Evolutionary conservation across 53 echinoderm and acorn worm genomes (phyloP).

Genomic region (Apostichopus leukothele): DNA sequence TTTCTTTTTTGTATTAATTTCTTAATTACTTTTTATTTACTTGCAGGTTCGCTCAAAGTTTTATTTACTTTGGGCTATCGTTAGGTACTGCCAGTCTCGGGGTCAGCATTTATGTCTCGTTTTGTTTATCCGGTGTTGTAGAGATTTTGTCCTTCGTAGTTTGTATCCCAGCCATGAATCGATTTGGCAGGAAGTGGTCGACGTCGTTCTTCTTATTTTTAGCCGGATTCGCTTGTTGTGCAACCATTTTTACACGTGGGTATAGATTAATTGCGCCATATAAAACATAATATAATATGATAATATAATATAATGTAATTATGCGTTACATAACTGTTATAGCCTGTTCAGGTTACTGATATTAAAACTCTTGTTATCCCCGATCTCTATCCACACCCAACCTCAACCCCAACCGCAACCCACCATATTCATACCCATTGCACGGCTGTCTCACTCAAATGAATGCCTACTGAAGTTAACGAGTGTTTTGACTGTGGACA

Average conservation of each 20-base stretch:
- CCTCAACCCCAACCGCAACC: too few relatives aligned
- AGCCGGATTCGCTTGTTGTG: slow-evolving; percentile 21
- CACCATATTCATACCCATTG: too few relatives aligned
- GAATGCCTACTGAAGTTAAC: too few relatives aligned
- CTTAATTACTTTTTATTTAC: not conserved
- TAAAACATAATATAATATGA: too few relatives aligned
- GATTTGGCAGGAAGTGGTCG: slow-evolving; percentile 23
- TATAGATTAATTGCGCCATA: not conserved
- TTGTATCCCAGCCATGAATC: slow-evolving; percentile 14
- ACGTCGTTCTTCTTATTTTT: not conserved
- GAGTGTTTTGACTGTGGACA: too few relatives aligned
- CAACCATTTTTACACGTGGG: slow-evolving; percentile 24
- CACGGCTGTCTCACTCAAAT: too few relatives aligned
- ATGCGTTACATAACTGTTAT: too few relatives aligned
- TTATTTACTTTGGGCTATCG: slow-evolving; percentile 36
- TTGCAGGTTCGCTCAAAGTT: slow-evolving; percentile 37
- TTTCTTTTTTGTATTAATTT: too few relatives aligned
- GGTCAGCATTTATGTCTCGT: slow-evolving; percentile 14
- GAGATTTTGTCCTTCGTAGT: slow-evolving; percentile 1
- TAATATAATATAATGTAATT: too few relatives aligned
- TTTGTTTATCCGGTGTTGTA: slow-evolving; percentile 38
- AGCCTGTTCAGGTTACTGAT: too few relatives aligned
- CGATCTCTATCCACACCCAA: too few relatives aligned
- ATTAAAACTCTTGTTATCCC: too few relatives aligned
- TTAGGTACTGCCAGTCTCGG: slow-evolving; percentile 40